Evolutionary conservation across 2,113 vertebrate species (phyloP), one percentile per base, ranked within the genome.

Genomic region (Zosterops japonicus): DNA sequence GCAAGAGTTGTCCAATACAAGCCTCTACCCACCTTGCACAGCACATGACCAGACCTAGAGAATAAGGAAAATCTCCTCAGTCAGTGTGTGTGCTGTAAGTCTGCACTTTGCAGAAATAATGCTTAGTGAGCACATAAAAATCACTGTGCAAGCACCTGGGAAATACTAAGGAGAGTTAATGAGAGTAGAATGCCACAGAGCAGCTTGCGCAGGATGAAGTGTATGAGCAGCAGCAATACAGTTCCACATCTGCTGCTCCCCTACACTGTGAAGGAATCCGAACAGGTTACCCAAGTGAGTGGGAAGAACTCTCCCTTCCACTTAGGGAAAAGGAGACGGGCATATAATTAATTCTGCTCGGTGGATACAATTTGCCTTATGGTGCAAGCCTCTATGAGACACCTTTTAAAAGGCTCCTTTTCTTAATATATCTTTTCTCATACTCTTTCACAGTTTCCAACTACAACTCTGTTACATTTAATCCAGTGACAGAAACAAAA

Each of bases 61-160:
- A 27, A 17, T 13, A 69, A 31, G 18, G 41, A 87, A 81, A 74
- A 49, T 44, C 35, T 79, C 50, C 65, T 23, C 39, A 23, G 35
- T 18, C 3, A 1, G 15, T 19, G 31, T 29, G 44, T 8, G 8
- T 21, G 12, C 39, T 0, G 0, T 8, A 63, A 36, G 25, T 8
- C 47, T 67, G 23, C 10, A 28, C 31, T 42, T 85, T 3, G 2
- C 52, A 67, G 33, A 59, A 76, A 20, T 7, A 11, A 11, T 8
- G 7, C 74, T 42, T 55, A 67, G 39, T 35, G 39, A 75, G 33
- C 56, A 27, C 11, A 0, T 10, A n/a, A 47, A 80, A 67, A 61
- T 22, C 18, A 64, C 33, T 0, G 2, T 65, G 57, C 23, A 52
- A 81, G 33, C 29, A 82, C 12, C 31, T 12, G 23, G 39, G 36